Evolutionary conservation across 1,140 invertebrate genomes (phyloP), one percentile per base, ranked within the genome.

Genomic region (Paraescarpia echinospica): DNA sequence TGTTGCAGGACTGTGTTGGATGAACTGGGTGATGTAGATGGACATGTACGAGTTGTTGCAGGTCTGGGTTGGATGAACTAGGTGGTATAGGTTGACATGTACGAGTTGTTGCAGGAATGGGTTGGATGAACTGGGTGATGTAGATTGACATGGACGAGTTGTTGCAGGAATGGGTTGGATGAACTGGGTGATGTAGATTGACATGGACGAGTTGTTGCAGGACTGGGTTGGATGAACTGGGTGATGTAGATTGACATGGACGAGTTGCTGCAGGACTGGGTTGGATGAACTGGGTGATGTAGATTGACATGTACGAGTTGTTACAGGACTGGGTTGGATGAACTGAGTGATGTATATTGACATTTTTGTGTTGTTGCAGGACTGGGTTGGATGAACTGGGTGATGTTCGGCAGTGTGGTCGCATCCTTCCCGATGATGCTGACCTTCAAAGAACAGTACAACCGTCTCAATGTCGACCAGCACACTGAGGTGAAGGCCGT

Each of bases 51-150:
- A 91, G 33, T 59, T 91, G 33, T 93, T 93, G 77, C 93, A 95
- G 95, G 94, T 34, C 94, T 92, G n/a, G 22, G 88, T 8, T 95
- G 95, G 95, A 94, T 95, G 94, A 94, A 95, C 93, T 95, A 94
- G 94, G 92, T 92, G 34, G 41, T 95, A 41, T 91, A 41, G 12
- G 12, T 12, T 41, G 41, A 41, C 41, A 41, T 41, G 41, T 12
- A 41, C 12, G 41, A 41, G 41, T 41, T 41, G 41, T 41, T 41
- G 41, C 41, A 41, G n/a, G 33, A 88, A 27, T 92, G 34, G 33
- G 51, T 27, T 9, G 33, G 31, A 41, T 41, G 41, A 41, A 41
- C 41, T 6, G 41, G 41, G 41, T 41, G 41, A 41, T 41, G 41
- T 41, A 41, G 12, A 41, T 12, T 41, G 41, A 41, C 41, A 41